A percentile compares a stretch with the other conserved stretches of the same genome.
Evolutionary conservation across 1,140 invertebrate species (phyloP).

Genomic region (Trichomalopsis sarcophagae): DNA sequence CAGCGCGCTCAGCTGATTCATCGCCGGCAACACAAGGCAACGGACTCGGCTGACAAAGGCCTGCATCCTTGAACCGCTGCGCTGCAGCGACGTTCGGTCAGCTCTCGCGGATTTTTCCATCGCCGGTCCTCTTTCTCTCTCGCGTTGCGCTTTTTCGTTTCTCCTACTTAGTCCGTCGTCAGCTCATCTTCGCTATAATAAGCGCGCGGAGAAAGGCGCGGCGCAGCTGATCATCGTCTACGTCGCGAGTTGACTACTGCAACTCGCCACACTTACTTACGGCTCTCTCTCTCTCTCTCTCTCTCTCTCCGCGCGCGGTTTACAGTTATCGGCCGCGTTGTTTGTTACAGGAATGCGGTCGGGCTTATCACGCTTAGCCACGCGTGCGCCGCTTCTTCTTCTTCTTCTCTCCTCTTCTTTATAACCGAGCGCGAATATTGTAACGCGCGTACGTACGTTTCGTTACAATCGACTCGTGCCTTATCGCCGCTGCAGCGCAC

Average conservation of each 20-base stretch:
- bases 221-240: background rate
- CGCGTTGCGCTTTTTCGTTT: background rate
- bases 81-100: background rate
- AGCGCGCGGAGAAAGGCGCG: background rate
- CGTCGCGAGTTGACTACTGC: background rate
- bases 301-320: background rate
- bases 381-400: background rate
- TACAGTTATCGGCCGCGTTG: constrained; percentile 44
- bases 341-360: constrained; percentile 48
- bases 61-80: constrained; percentile 23
- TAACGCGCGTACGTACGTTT: background rate
- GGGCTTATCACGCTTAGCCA: constrained; percentile 40
- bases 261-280: background rate
- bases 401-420: background rate
- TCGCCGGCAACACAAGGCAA: background rate
- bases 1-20: constrained; percentile 44
- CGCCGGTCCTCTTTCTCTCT: too few species aligned
- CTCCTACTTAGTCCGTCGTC: background rate
- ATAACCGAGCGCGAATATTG: background rate
- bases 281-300: background rate
- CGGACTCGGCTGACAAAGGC: constrained; percentile 38
- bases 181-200: constrained; percentile 9
- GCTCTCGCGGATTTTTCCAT: background rate
- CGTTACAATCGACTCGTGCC: constrained; percentile 24
- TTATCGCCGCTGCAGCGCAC: constrained; percentile 1